Percentiles rank a stretch among this genome's conserved stretches.
Evolutionary conservation across 2,888 invertebrate genomes (phyloP).

Genomic region (Amphipoea lucens): DNA sequence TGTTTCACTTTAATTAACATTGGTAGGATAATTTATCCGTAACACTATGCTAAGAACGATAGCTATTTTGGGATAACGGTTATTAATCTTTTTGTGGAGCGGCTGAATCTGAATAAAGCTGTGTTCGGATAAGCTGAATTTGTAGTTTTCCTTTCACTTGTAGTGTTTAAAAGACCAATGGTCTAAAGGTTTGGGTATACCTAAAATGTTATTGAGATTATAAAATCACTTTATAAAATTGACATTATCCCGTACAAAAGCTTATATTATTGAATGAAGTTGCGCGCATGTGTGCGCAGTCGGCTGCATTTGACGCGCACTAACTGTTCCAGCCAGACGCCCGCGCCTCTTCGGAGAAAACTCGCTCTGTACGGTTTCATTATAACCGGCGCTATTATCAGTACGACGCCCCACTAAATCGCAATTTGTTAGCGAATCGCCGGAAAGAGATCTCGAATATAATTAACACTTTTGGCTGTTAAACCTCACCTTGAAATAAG

Average conservation of each 20-base stretch:
- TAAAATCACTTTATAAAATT: not conserved
- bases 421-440: slow-evolving; percentile 49
- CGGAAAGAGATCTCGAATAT: slow-evolving; percentile 50
- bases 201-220: not conserved
- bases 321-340: slow-evolving; percentile 71
- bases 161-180: slow-evolving; percentile 14
- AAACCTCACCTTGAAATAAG: slow-evolving; percentile 19
- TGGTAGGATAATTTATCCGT: slow-evolving; percentile 58
- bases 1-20: slow-evolving; percentile 69
- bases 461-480: slow-evolving; percentile 38
- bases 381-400: slow-evolving; percentile 60
- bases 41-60: slow-evolving; percentile 47
- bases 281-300: slow-evolving; percentile 46
- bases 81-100: slow-evolving; percentile 42
- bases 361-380: slow-evolving; percentile 68
- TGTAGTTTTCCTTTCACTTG: slow-evolving; percentile 14
- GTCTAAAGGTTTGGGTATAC: not conserved
- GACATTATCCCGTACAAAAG: slow-evolving; percentile 19
- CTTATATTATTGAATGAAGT: slow-evolving; percentile 37
- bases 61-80: slow-evolving; percentile 39
- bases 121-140: slow-evolving; percentile 14
- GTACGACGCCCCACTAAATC: slow-evolving; percentile 51
- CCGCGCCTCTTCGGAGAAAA: slow-evolving; percentile 78
- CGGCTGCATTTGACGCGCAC: slow-evolving; percentile 61
- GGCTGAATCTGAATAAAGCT: slow-evolving; percentile 21